phyloP scores from a whole-genome alignment of 2,113 vertebrate species.

The Tetraodon nigroviridis region DNA sequence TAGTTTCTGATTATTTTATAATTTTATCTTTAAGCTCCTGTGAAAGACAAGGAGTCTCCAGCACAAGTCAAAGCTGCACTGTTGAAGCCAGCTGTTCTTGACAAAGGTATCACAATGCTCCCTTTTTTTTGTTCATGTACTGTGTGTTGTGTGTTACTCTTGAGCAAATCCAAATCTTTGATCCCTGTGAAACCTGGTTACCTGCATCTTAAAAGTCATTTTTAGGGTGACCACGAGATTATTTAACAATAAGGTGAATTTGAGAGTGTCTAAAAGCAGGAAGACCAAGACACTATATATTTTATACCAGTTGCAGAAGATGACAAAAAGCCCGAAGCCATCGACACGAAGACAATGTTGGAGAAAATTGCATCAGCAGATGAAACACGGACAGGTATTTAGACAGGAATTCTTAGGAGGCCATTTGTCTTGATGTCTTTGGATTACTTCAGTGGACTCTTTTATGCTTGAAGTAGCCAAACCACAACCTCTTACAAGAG shows the following conservation, averaged over 20 bases:
- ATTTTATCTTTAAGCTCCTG: constrained; percentile 59
- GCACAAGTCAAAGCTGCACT: constrained; percentile 38
- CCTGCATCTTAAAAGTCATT: no score
- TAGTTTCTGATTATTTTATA: constrained; percentile 37
- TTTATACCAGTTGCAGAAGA: constrained; percentile 36
- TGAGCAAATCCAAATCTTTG: constrained; percentile 20
- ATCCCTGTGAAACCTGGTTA: constrained; percentile 3
- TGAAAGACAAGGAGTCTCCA: constrained; percentile 54
- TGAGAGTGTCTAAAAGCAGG: neutral
- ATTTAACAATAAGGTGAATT: neutral
- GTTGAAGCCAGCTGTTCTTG: constrained; percentile 45
- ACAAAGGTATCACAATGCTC: constrained; percentile 56
- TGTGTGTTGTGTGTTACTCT: constrained; percentile 1
- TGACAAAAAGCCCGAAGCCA: constrained; percentile 38
- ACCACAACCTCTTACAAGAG: constrained; percentile 19
- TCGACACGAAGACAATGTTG: constrained; percentile 16
- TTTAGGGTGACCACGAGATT: no score
- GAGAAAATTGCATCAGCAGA: constrained; percentile 24
- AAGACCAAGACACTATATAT: constrained; percentile 5
- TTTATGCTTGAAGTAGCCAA: constrained; percentile 38
- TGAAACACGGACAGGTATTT: constrained; percentile 56
- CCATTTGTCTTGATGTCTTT: neutral
- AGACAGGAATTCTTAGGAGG: neutral
- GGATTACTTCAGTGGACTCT: constrained; percentile 15
- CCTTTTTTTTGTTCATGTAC: constrained; percentile 8